Conservation (phyloP, 2,888 invertebrate genomes). For the Drosophila dives region DNA sequence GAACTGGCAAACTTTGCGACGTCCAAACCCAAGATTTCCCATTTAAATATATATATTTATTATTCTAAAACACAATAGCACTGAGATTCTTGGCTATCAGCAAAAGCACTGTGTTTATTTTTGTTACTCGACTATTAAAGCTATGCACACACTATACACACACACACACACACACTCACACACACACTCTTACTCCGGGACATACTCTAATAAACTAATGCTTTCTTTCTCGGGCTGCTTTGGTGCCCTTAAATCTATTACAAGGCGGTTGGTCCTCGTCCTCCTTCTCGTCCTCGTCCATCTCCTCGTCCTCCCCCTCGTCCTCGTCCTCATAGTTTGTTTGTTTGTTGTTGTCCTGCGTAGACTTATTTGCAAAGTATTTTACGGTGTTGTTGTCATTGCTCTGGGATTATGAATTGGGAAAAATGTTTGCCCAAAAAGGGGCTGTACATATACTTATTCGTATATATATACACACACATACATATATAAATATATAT, state of each 20-base stretch:
- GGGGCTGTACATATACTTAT: conserved; percentile 5
- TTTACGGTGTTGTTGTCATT: conserved; percentile 51
- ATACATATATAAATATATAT: not conserved
- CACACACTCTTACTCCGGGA: conserved; percentile 2
- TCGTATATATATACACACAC: not conserved
- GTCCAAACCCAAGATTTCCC: conserved; percentile 50
- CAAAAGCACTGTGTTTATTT: conserved; percentile 56
- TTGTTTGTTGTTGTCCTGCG: conserved; percentile 34
- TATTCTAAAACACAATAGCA: conserved; percentile 55
- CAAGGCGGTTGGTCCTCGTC: conserved; percentile 46
- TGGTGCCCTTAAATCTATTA: conserved; percentile 70
- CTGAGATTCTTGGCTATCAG: conserved; percentile 49
- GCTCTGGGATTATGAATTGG: conserved; percentile 45
- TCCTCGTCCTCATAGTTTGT: conserved; percentile 25
- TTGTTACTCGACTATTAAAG: conserved; percentile 64
- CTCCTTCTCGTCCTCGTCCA: no score
- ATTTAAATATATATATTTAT: conserved; percentile 58
- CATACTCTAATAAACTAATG: conserved; percentile 75
- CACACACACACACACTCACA: conserved; percentile 8
- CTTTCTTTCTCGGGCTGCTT: conserved; percentile 45
- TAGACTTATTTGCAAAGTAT: conserved; percentile 69
- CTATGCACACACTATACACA: conserved; percentile 37
- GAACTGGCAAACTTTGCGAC: conserved; percentile 42
- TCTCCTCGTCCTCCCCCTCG: no score
- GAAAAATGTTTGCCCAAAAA: conserved; percentile 29